Conservation (phyloP, 2,797 vertebrate genomes). For the Phalloptychus januarius region DNA sequence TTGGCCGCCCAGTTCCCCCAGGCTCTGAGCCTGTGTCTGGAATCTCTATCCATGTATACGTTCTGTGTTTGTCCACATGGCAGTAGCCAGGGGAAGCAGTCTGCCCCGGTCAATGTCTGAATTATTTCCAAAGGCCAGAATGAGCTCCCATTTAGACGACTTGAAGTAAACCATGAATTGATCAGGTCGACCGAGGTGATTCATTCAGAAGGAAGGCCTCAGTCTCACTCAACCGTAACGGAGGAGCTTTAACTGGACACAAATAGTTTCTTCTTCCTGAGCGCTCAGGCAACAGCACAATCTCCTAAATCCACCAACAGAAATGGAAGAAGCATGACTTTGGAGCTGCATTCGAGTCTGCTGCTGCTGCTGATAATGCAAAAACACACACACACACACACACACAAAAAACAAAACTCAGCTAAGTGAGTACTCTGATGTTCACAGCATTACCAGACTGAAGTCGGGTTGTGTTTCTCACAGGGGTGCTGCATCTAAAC, state of each 20-base stretch:
- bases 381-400: constrained; percentile 24
- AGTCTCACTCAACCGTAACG: constrained; percentile 50
- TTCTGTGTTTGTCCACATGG: constrained; percentile 20
- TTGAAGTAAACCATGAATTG: constrained; percentile 77
- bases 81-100: constrained; percentile 21
- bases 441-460: constrained; percentile 30
- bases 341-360: constrained; percentile 47
- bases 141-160: constrained; percentile 68
- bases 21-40: constrained; percentile 48
- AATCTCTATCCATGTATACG: constrained; percentile 48
- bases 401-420: neutral
- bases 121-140: constrained; percentile 60
- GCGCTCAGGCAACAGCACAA: constrained; percentile 62
- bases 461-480: constrained; percentile 21
- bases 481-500: constrained; percentile 7
- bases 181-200: constrained; percentile 71
- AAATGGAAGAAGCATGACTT: constrained; percentile 69
- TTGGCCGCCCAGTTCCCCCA: constrained; percentile 52
- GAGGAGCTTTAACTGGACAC: constrained; percentile 69
- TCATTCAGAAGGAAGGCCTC: constrained; percentile 71
- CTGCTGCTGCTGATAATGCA: constrained; percentile 45
- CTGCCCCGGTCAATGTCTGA: constrained; percentile 53
- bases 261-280: constrained; percentile 68
- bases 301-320: constrained; percentile 58
- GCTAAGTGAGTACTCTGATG: constrained; percentile 22